Evolutionary conservation across 2,113 vertebrate genomes (phyloP).

Genomic region (Myiagra hebetior): DNA sequence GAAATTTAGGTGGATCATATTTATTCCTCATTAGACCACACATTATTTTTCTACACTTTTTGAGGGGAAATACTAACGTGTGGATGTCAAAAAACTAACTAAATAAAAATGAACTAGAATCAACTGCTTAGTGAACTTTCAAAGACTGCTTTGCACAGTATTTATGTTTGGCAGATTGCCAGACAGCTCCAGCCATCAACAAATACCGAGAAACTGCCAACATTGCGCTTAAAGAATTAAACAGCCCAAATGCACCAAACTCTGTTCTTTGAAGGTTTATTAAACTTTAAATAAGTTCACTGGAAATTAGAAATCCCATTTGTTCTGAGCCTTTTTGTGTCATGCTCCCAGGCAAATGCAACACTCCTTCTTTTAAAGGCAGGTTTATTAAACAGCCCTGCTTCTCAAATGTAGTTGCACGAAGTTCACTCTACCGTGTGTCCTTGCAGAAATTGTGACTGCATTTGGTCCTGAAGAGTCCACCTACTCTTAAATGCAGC

Average conservation of each 20-base stretch:
- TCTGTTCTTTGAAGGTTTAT: neutral
- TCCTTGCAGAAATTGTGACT: neutral
- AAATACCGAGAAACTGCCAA: neutral
- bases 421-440: neutral
- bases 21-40: neutral
- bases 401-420: neutral
- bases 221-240: neutral
- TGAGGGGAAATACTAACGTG: accelerated
- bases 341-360: neutral
- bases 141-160: neutral
- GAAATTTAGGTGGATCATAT: neutral
- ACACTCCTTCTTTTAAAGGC: neutral
- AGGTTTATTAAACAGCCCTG: neutral
- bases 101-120: neutral
- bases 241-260: neutral
- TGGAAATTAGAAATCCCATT: neutral
- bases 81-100: neutral
- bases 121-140: neutral
- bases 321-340: neutral
- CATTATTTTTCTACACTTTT: neutral
- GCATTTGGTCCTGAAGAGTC: neutral
- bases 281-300: neutral
- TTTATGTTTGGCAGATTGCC: neutral
- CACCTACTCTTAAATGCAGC: neutral
- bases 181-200: neutral